Base-by-base conservation (phyloP, 2,113 vertebrate genomes). In the Tylochromis polylepis region DNA sequence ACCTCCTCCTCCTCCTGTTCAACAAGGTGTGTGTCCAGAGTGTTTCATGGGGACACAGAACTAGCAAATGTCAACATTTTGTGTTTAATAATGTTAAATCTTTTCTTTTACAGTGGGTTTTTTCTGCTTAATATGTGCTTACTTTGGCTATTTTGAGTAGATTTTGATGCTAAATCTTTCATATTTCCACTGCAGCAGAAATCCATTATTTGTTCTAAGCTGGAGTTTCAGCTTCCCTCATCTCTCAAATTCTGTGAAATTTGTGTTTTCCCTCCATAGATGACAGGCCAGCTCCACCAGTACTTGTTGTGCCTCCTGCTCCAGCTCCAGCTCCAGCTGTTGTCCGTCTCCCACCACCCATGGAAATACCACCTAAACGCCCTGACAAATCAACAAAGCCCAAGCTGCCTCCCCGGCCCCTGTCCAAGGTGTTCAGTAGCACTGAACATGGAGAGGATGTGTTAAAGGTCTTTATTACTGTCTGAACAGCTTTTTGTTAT, bases 361-460 rank as follows among this genome's bases (percentile, higher is more conserved):
- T 20, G 8, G 84, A 87, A 2, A 82, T 18, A n/a, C 53, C 86
- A n/a, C 92, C 92, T 3, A 95, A 94, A 83, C 86, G 90, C 1
- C 87, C 91, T 0, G 90, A 93, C 81, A 88, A 86, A 81, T 4
- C 85, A 6, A 90, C 92, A 10, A 96, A 97, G 81, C 95, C 94
- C 53, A 95, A 89, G 77, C 88, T 94, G 5, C 94, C 95, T 10
- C 91, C 93, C 4, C 93, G 93, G 38, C 95, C 96, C 5, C 85
- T 92, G 55, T 91, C 87, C 56, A 96, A 87, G 53, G 91, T 91
- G 83, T 97, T 97, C 91, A 96, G 85, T 41, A 95, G 96, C 87
- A 85, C 53, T 4, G 91, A 93, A 2, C 96, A 97, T 5, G 94
- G 96, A 31, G 41, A 88, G 2, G 87, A 84, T 55, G 93, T 97